phyloP scores from a whole-genome alignment of 2,888 invertebrate species.

The Peribatodes rhomboidaria region DNA sequence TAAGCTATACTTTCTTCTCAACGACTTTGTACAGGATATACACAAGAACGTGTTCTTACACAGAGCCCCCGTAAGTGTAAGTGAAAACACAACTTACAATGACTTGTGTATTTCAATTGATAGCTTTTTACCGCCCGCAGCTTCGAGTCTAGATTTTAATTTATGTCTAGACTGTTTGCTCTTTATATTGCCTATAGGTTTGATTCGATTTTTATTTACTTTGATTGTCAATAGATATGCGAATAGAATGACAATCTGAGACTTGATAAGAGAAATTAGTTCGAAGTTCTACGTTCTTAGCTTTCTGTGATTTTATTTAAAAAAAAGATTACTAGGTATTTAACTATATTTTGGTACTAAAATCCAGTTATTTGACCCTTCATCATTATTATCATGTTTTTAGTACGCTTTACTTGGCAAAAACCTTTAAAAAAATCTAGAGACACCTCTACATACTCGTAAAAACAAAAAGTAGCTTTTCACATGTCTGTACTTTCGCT shows the following conservation, averaged over 20 bases:
- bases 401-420: too few relatives aligned
- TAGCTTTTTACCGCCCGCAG: constrained; percentile 18
- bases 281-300: background rate
- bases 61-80: constrained; percentile 3
- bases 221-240: background rate
- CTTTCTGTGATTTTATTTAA: background rate
- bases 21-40: background rate
- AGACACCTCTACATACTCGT: too few relatives aligned
- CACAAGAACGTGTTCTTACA: background rate
- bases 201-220: constrained; percentile 14
- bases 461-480: too few relatives aligned
- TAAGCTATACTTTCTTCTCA: too few relatives aligned
- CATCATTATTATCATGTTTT: too few relatives aligned
- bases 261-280: constrained; percentile 4
- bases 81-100: constrained; percentile 19
- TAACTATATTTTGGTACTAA: too few relatives aligned
- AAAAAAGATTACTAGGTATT: too few relatives aligned
- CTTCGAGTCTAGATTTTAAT: constrained; percentile 25
- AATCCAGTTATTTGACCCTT: too few relatives aligned
- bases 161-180: constrained; percentile 28
- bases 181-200: constrained; percentile 14
- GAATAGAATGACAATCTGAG: constrained; percentile 6
- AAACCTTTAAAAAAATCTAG: too few relatives aligned
- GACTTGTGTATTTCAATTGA: constrained; percentile 24
- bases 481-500: too few relatives aligned